phyloP scores from a whole-genome alignment of 2,888 invertebrate genomes.

The Tiliacea citrago region DNA sequence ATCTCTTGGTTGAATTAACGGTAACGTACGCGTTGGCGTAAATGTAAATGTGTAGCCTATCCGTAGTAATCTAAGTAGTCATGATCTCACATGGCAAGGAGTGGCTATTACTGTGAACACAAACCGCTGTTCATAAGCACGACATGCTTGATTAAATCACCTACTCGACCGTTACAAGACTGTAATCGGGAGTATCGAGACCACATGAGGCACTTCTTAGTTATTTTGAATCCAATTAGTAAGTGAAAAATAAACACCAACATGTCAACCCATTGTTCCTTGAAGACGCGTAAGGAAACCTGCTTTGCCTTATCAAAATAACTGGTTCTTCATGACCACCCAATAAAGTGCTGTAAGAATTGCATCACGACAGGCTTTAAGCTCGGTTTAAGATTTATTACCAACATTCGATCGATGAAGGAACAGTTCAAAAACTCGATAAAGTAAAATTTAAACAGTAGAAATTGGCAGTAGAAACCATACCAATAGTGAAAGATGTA shows the following conservation, averaged over 20 bases:
- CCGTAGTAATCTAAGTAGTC: constrained; percentile 32
- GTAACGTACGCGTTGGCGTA: constrained; percentile 45
- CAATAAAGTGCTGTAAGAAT: constrained; percentile 9
- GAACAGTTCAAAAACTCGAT: background rate
- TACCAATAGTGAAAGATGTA: background rate
- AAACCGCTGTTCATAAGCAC: constrained; percentile 26
- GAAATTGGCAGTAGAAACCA: background rate
- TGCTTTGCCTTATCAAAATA: constrained; percentile 14
- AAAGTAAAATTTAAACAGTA: background rate
- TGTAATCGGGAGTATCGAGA: constrained; percentile 1
- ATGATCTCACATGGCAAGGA: constrained; percentile 41
- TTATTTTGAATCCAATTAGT: constrained; percentile 36
- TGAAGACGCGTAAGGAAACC: constrained; percentile 20
- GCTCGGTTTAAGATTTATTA: constrained; percentile 9
- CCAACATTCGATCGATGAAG: background rate
- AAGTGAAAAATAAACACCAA: constrained; percentile 10
- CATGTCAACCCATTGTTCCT: constrained; percentile 30
- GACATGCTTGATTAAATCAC: constrained; percentile 34
- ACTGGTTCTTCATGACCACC: constrained; percentile 23
- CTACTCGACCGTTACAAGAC: constrained; percentile 11
- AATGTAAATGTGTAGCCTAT: constrained; percentile 43
- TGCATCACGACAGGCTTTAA: constrained; percentile 7
- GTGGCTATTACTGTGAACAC: constrained; percentile 15
- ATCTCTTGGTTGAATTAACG: constrained; percentile 45
- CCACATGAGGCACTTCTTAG: constrained; percentile 5